Evolutionary conservation across 1,140 invertebrate genomes (phyloP).

Genomic region (Listronotus bonariensis): DNA sequence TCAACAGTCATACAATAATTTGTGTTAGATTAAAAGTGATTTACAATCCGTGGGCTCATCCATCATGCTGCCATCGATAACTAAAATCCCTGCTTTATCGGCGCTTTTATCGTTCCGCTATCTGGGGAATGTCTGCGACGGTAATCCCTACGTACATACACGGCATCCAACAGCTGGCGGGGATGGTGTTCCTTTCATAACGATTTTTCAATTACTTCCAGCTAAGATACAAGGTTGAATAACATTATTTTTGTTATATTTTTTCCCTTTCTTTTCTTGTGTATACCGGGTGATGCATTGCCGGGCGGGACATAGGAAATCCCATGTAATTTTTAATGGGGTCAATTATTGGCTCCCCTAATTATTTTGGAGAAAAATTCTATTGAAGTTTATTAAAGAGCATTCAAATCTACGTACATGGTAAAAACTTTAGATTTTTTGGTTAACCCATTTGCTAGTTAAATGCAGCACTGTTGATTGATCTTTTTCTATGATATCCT

Average conservation of each 20-base stretch:
- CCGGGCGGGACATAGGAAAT: too few relatives aligned
- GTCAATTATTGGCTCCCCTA: too few relatives aligned
- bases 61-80: slow-evolving; percentile 51
- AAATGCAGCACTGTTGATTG: too few relatives aligned
- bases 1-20: slow-evolving; percentile 40
- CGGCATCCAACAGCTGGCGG: slow-evolving; percentile 22
- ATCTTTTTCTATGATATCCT: too few relatives aligned
- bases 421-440: too few relatives aligned
- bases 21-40: slow-evolving; percentile 51
- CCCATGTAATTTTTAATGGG: too few relatives aligned
- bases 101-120: slow-evolving; percentile 48
- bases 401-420: too few relatives aligned
- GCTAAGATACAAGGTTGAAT: background rate
- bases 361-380: too few relatives aligned
- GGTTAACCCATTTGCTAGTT: too few relatives aligned
- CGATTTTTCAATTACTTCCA: slow-evolving; percentile 27
- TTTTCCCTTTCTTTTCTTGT: too few relatives aligned
- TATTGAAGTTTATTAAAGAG: too few relatives aligned
- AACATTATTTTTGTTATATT: slow-evolving; percentile 2
- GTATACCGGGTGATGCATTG: too few relatives aligned
- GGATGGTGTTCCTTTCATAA: slow-evolving; percentile 22
- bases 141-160: slow-evolving; percentile 43
- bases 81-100: slow-evolving; percentile 50
- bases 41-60: slow-evolving; percentile 51
- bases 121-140: slow-evolving; percentile 40